Percentiles rank a stretch among this genome's conserved stretches.
Evolutionary conservation across 2,113 vertebrate genomes (phyloP).

Genomic region (Etheostoma cragini): DNA sequence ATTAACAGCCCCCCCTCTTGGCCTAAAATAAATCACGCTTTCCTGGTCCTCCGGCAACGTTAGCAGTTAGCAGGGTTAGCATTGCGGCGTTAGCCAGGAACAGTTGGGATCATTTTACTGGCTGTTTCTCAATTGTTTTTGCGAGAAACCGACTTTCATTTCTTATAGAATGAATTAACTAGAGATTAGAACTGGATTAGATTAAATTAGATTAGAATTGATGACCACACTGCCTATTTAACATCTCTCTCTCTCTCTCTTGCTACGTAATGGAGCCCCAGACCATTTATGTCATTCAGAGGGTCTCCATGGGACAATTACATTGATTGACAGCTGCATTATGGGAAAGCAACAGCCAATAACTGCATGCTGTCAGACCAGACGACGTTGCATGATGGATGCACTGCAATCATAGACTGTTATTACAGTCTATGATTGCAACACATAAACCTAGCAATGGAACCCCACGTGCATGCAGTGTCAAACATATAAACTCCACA

Average conservation of each 20-base stretch:
- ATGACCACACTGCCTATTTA: neutral
- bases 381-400: constrained; percentile 11
- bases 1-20: too few species aligned
- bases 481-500: neutral
- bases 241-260: constrained; percentile 9
- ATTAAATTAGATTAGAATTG: constrained; percentile 4
- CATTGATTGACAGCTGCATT: constrained; percentile 62
- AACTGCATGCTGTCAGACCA: constrained; percentile 31
- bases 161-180: neutral
- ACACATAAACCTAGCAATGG: neutral
- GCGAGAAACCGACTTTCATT: too few species aligned
- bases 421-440: neutral
- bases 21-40: too few species aligned
- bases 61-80: too few species aligned
- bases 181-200: neutral
- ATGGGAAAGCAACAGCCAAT: constrained; percentile 43
- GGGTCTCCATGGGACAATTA: neutral
- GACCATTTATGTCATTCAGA: constrained; percentile 4
- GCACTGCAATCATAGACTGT: neutral
- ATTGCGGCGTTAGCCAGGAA: too few species aligned
- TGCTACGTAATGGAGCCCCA: constrained; percentile 1
- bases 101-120: too few species aligned
- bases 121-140: too few species aligned
- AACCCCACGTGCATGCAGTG: neutral
- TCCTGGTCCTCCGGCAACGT: too few species aligned